Percentiles rank a stretch among this genome's conserved stretches.
phyloP scores from a whole-genome alignment of 30 jellyfish, hydroid and myxozoan genomes.

The Cassiopea xamachana region DNA sequence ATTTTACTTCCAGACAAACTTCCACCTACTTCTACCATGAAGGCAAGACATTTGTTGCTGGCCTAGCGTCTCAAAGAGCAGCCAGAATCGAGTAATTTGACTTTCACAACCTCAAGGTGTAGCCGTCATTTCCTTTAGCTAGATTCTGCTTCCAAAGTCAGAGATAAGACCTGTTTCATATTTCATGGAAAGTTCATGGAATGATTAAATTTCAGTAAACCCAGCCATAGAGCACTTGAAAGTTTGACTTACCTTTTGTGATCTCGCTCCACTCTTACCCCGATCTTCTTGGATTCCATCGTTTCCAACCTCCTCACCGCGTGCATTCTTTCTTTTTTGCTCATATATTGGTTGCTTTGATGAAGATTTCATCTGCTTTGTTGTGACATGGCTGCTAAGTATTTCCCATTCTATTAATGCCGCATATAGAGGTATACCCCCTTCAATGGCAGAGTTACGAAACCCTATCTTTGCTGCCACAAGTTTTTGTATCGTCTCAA shows the following conservation, averaged over 20 bases:
- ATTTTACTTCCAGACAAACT: no score
- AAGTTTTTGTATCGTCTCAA: constrained; percentile 68
- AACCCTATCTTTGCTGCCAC: constrained; percentile 72
- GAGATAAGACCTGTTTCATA: no score
- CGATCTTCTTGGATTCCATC: constrained; percentile 9
- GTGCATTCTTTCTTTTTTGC: constrained; percentile 26
- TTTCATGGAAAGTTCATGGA: no score
- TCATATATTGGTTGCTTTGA: constrained; percentile 24
- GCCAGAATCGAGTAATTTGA: no score
- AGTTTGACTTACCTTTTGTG: constrained; percentile 30
- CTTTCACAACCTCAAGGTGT: no score
- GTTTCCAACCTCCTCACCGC: not conserved
- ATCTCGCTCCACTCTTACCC: constrained; percentile 3
- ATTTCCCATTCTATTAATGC: constrained; percentile 46
- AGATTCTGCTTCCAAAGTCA: no score
- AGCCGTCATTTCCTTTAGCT: no score
- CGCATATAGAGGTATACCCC: constrained; percentile 87
- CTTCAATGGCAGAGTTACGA: constrained; percentile 54
- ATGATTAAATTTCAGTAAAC: not conserved
- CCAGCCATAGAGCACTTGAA: not conserved
- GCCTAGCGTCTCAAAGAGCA: no score
- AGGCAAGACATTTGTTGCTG: no score
- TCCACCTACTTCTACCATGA: no score
- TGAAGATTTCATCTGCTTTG: constrained; percentile 11
- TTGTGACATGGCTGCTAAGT: not conserved